Conservation (phyloP, 1,140 invertebrate species). For the Sesamia nonagrioides region DNA sequence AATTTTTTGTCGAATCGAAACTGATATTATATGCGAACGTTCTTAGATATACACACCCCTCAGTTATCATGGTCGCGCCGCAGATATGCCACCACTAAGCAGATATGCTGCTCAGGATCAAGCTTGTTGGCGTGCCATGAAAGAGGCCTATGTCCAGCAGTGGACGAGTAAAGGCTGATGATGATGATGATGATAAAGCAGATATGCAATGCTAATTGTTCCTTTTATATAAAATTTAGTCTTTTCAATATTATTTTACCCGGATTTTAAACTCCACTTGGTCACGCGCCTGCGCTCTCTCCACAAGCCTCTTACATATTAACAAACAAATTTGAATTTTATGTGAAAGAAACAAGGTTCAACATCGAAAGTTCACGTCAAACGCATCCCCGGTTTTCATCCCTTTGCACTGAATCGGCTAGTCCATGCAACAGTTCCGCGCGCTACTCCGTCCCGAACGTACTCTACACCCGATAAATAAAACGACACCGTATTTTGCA, state of each 20-base stretch:
- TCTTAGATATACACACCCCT: no score
- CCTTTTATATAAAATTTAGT: neutral
- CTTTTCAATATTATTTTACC: neutral
- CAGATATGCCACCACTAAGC: no score
- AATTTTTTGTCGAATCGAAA: no score
- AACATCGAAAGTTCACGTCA: neutral
- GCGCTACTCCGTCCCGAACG: neutral
- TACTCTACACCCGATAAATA: neutral
- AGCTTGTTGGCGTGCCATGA: no score
- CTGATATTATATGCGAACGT: no score
- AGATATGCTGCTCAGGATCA: no score
- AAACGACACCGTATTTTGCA: neutral
- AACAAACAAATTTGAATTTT: neutral
- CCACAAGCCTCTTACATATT: conserved; percentile 3
- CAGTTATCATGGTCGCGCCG: no score
- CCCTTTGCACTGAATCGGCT: neutral
- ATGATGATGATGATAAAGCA: no score
- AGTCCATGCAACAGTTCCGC: conserved; percentile 4
- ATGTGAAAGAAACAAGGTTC: neutral
- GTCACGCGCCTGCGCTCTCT: conserved; percentile 5
- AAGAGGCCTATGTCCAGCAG: no score
- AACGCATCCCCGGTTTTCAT: neutral
- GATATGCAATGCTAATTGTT: no score
- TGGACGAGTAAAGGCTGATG: no score
- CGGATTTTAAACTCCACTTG: no score